Percentiles rank a stretch among this genome's conserved stretches.
These are phyloP conservation scores for Apantesis nais DNA, from an alignment of 2,888 invertebrate genomes.

Conservation along the genomic window DNA sequence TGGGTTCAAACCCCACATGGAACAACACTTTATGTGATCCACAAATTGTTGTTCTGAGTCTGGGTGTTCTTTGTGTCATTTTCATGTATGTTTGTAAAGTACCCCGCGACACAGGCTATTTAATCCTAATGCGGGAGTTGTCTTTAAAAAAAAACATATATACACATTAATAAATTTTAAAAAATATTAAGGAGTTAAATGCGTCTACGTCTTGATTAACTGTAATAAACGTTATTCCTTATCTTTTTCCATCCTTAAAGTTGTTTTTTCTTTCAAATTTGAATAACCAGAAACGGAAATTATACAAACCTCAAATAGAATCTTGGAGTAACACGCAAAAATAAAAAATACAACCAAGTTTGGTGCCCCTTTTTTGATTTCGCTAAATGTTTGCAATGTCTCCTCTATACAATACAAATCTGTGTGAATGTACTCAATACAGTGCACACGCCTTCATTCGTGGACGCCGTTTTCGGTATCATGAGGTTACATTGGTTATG, in stretches of 20 bases:
- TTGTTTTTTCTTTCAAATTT: neutral
- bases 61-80: too few species aligned
- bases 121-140: too few species aligned
- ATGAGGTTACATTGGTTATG: conserved; percentile 56
- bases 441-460: conserved; percentile 57
- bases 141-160: too few species aligned
- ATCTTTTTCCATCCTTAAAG: neutral
- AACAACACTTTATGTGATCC: too few species aligned
- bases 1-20: too few species aligned
- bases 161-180: too few species aligned
- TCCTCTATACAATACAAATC: conserved; percentile 4
- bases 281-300: too few species aligned
- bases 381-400: neutral
- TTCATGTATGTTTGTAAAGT: too few species aligned
- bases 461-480: conserved; percentile 65
- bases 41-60: too few species aligned
- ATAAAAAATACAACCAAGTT: neutral
- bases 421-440: conserved; percentile 6
- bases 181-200: neutral
- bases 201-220: too few species aligned
- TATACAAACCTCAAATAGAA: neutral
- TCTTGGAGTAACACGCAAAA: neutral
- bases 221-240: neutral
- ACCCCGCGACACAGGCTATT: too few species aligned
- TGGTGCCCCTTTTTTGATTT: neutral